Evolutionary conservation across 1,140 invertebrate species (phyloP), one percentile per base, ranked within the genome.

Genomic region (Euura saliciscinereae): DNA sequence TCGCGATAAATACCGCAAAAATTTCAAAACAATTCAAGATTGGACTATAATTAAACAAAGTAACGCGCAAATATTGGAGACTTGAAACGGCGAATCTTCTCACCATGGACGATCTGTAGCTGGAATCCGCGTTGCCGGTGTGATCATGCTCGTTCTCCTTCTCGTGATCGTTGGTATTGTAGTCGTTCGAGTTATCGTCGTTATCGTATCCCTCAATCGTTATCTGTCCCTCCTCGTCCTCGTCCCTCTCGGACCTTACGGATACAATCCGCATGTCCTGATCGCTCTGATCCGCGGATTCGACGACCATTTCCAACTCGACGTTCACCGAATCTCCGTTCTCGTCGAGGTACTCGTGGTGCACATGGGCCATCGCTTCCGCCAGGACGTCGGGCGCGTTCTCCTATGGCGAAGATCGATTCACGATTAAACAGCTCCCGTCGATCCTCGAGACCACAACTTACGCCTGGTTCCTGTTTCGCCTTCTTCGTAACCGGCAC

Each of bases 331-430:
- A 71, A n/a, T 77, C 74, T 2, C 73, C 78, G 2, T 71, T 7
- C 28, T 80, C 77, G 10, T 80, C 78, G 1, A 79, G 43, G 68
- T 78, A 82, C 72, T 86, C 85, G 4, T 77, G 77, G 46, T 87
- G 80, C 51, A 85, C 82, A 10, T 87, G 77, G 7, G 81, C 81
- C 82, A 86, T 86, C 2, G 84, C 80, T 65, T 81, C 75, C 13
- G 82, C 80, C 43, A 87, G 74, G 69, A 79, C 73, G 75, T 86
- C 84, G 64, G 76, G 74, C 6, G 66, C 65, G 44, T 71, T 73
- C 10, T 70, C 44, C 45, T 77, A 71, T 73, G 46, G 46, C 68
- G 73, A 43, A 68, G 65, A 2, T 64, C 5, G 66, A 67, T 43
- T 43, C 8, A 64, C n/a, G 8, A 8, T 68, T 65, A 70, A 69